Percentiles rank a stretch among this genome's conserved stretches.
phyloP scores from a whole-genome alignment of 2,888 invertebrate species.

The Tenthredo amoena region DNA sequence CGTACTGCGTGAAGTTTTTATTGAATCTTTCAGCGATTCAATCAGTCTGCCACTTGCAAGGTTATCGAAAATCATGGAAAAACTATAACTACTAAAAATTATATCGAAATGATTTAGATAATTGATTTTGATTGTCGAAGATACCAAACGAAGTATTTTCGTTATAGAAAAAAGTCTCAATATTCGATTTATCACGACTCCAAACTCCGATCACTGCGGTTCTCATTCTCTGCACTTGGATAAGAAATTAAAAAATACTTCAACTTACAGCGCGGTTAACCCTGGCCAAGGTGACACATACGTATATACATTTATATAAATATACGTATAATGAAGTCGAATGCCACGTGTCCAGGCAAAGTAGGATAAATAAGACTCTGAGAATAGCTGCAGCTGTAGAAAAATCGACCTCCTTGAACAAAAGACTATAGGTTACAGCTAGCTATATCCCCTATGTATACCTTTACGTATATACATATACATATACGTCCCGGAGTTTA shows the following conservation, averaged over 20 bases:
- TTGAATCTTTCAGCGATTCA: too few species aligned
- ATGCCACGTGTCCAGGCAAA: neutral
- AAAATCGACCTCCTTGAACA: constrained; percentile 30
- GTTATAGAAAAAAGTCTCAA: too few species aligned
- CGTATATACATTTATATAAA: neutral
- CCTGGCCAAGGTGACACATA: neutral
- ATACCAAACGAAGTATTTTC: too few species aligned
- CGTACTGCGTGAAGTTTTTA: too few species aligned
- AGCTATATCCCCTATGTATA: neutral
- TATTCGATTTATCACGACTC: neutral
- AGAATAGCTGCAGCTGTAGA: constrained; percentile 29
- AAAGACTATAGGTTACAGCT: neutral
- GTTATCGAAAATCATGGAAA: too few species aligned
- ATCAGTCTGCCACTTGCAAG: too few species aligned
- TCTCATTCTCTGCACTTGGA: neutral
- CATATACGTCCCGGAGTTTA: constrained; percentile 1
- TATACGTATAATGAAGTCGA: neutral
- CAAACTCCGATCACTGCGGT: neutral
- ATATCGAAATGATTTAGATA: too few species aligned
- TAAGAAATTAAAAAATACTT: neutral
- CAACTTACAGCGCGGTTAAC: neutral
- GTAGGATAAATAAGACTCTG: neutral
- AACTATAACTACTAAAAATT: too few species aligned
- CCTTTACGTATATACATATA: neutral
- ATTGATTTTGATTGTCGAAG: neutral